These are phyloP conservation scores for Macrotus californicus DNA, from an alignment of 2,113 vertebrate species.

Conservation along the genomic window DNA sequence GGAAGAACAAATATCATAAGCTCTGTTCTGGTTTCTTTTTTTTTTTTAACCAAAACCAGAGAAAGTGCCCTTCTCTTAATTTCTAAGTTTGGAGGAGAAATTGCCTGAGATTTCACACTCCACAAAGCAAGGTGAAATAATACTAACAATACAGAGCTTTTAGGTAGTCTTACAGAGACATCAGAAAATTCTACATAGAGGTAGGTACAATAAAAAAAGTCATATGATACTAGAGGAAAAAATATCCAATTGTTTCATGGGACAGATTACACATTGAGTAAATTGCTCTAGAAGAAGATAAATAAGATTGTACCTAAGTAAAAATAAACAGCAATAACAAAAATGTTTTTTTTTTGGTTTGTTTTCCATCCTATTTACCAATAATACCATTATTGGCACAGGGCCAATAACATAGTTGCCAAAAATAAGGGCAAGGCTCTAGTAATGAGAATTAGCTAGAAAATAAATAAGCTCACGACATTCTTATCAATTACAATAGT, in stretches of 20 bases:
- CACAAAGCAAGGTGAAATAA: background rate
- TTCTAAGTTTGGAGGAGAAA: constrained; percentile 14
- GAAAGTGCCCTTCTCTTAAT: background rate
- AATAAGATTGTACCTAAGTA: background rate
- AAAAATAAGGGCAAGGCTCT: background rate
- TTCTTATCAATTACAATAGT: background rate
- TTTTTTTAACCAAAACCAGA: background rate
- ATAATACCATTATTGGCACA: background rate
- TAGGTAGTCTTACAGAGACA: background rate
- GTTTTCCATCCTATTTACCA: background rate
- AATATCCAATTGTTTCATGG: background rate
- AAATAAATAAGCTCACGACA: background rate
- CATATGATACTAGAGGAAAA: background rate
- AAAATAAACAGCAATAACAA: background rate
- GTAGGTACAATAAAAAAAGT: background rate
- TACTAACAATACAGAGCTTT: background rate
- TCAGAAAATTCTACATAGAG: background rate
- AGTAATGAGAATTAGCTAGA: background rate
- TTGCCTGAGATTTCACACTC: background rate
- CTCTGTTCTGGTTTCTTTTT: background rate
- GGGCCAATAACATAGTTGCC: background rate
- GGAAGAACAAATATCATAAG: constrained; percentile 12
- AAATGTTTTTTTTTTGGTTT: background rate
- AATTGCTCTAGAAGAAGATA: background rate
- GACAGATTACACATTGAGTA: background rate